These are phyloP conservation scores for Brachionus asplanchnoidis DNA, from an alignment of 1,140 invertebrate genomes.

Conservation along the genomic window DNA sequence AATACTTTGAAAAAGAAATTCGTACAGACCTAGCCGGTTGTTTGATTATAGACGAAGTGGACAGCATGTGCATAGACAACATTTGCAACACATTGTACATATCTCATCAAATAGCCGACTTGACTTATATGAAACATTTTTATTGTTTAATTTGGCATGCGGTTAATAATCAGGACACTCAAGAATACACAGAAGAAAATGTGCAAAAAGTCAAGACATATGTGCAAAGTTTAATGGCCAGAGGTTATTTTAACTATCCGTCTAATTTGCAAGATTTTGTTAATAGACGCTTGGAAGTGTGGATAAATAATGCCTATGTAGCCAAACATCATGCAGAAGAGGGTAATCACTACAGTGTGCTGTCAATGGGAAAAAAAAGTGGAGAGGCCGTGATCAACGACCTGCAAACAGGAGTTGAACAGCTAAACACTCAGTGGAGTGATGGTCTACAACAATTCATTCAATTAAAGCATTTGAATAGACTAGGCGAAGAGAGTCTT, in stretches of 20 bases:
- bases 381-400: neutral
- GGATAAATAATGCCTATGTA: neutral
- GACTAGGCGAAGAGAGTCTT: neutral
- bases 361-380: neutral
- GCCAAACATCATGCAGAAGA: neutral
- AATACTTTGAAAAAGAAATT: neutral
- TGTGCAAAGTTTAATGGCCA: neutral
- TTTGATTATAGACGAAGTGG: conserved; percentile 5
- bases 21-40: neutral
- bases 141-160: neutral
- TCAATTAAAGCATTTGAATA: conserved; percentile 10
- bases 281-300: neutral
- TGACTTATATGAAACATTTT: neutral
- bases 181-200: neutral
- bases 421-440: neutral
- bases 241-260: neutral
- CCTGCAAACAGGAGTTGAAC: conserved; percentile 8
- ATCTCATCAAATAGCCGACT: neutral
- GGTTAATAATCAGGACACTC: neutral
- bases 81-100: neutral
- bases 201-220: neutral
- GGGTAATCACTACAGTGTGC: neutral
- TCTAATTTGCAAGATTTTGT: neutral
- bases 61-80: conserved; percentile 14
- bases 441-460: conserved; percentile 38